Conservation (phyloP, 2,797 vertebrate genomes). For the Otus scops region DNA sequence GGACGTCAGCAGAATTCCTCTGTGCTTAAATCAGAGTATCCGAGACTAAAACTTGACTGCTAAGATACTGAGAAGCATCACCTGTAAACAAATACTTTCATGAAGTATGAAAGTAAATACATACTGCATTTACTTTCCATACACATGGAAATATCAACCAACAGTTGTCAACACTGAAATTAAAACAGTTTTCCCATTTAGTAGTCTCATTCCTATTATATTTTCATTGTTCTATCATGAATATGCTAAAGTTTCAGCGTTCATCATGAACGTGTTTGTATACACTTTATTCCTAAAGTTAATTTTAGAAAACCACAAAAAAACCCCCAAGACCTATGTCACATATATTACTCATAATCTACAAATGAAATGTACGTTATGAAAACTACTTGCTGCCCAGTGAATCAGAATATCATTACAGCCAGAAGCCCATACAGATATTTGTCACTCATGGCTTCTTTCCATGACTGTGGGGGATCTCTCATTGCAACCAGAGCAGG, state of each 20-base stretch:
- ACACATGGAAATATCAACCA: not conserved
- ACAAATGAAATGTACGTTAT: not conserved
- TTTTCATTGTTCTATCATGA: not conserved
- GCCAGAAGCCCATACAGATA: not conserved
- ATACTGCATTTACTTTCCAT: not conserved
- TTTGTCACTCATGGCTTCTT: not conserved
- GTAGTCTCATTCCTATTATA: not conserved
- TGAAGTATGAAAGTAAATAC: not conserved
- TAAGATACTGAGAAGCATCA: not conserved
- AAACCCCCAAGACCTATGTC: no score
- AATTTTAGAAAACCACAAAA: not conserved
- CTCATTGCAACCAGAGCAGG: not conserved
- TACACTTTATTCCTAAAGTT: not conserved
- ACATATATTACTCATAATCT: not conserved
- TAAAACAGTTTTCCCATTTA: conserved; percentile 43
- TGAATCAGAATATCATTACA: not conserved
- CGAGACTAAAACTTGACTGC: not conserved
- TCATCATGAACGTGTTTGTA: not conserved
- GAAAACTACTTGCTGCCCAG: not conserved
- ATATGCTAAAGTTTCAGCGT: not conserved
- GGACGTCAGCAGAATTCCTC: not conserved
- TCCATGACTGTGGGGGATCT: not conserved
- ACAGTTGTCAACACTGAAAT: conserved; percentile 13
- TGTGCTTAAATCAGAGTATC: not conserved
- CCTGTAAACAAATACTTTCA: not conserved